Conservation (phyloP, 1,140 invertebrate genomes). For the Tetramorium alpestre region DNA sequence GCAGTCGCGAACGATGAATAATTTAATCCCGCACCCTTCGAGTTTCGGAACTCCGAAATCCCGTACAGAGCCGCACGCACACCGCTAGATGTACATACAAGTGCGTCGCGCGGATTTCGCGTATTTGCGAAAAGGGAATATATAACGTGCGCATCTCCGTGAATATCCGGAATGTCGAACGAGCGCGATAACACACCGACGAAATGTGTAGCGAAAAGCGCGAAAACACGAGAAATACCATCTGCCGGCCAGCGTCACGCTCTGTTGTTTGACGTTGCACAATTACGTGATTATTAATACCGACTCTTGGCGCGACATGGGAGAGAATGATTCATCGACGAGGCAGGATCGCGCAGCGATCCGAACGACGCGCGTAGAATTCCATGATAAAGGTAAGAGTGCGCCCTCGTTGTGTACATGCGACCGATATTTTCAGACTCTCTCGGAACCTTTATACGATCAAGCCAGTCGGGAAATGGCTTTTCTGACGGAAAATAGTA, state of each 20-base stretch:
- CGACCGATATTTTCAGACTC: not conserved
- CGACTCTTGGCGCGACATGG: not conserved
- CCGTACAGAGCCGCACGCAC: not conserved
- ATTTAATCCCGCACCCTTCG: constrained; percentile 10
- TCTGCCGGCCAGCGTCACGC: not conserved
- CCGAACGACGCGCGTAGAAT: not conserved
- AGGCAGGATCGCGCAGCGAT: not conserved
- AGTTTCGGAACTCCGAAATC: not conserved
- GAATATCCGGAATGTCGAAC: not conserved
- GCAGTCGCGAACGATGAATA: constrained; percentile 26
- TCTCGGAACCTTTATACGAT: not conserved
- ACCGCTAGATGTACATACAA: not conserved
- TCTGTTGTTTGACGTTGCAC: not conserved
- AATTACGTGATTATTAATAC: constrained; percentile 28
- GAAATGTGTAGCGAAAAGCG: not conserved
- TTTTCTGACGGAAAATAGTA: constrained; percentile 1
- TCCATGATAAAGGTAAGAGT: not conserved
- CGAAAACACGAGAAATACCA: not conserved
- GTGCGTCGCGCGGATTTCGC: not conserved
- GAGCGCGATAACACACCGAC: not conserved
- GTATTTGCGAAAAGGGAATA: constrained; percentile 11
- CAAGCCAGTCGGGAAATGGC: not conserved
- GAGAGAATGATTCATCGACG: not conserved
- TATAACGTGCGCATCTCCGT: not conserved
- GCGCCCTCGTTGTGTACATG: not conserved